Base-by-base conservation (phyloP, 2,797 vertebrate genomes). In the Tiaroga cobitis region DNA sequence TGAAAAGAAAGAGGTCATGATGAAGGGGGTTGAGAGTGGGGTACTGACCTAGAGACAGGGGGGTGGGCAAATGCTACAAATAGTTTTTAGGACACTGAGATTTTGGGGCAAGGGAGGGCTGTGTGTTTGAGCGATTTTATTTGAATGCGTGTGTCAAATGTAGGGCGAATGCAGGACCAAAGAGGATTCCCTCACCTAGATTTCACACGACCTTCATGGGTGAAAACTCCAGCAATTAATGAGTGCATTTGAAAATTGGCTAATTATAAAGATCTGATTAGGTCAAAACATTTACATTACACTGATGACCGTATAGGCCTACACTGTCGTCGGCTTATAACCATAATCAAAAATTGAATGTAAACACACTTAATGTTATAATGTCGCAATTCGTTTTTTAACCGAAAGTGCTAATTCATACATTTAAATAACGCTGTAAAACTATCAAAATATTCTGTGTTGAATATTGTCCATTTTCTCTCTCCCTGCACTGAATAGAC, bases 141-240 rank as follows among this genome's bases (percentile, higher is more conserved):
- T 15, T 46, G 73, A 56, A n/a, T 16, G 46, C 10, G 3, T 43
- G 51, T 67, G 84, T 80, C 77, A 72, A 76, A 87, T 85, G 70
- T 87, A 84, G 86, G 86, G 67, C 86, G 54, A 81, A 67, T 67
- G 41, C 56, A 80, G 76, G 82, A 81, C 86, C 63, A 76, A 84
- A 87, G 82, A 84, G 84, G 86, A 84, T 80, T 87, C 49, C 82
- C 86, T 83, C 82, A 84, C 82, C 86, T 80, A 84, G 69, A 80
- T 87, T 84, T 63, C 67, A 83, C 8, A 51, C 18, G 61, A 83
- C 69, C 81, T 80, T 65, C 69, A 81, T 56, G 37, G 56, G 75
- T 80, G 54, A 46, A 59, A 43, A 43, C 61, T 59, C 7, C 24
- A 34, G 34, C 19, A n/a, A 3, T 15, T 51, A 61, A 59, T 76